phyloP scores from a whole-genome alignment of 2,888 invertebrate genomes.

The Dryadula phaetusa region DNA sequence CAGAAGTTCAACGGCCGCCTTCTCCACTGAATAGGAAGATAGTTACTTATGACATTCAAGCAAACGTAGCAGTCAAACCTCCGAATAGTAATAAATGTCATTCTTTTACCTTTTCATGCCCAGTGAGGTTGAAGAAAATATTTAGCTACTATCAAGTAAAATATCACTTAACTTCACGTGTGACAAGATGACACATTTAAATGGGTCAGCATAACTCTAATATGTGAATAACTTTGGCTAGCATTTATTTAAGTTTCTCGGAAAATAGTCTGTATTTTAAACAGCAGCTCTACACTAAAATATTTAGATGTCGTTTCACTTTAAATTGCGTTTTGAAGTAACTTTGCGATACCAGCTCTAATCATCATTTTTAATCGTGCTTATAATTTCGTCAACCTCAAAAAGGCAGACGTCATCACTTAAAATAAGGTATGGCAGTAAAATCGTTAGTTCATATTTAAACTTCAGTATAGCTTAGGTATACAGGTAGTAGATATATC shows the following conservation, averaged over 20 bases:
- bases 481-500: not conserved
- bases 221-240: slow-evolving; percentile 43
- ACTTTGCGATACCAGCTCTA: slow-evolving; percentile 78
- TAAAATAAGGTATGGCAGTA: not conserved
- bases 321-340: slow-evolving; percentile 78
- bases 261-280: slow-evolving; percentile 65
- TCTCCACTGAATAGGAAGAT: slow-evolving; percentile 68
- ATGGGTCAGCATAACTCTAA: slow-evolving; percentile 65
- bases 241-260: slow-evolving; percentile 46
- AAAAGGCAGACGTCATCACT: not conserved
- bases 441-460: too few species aligned
- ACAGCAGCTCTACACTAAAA: slow-evolving; percentile 59
- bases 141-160: slow-evolving; percentile 4
- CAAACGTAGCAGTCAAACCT: slow-evolving; percentile 27
- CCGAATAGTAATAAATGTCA: slow-evolving; percentile 6
- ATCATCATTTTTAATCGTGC: slow-evolving; percentile 63
- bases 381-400: slow-evolving; percentile 58
- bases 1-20: slow-evolving; percentile 80
- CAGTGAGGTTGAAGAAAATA: not conserved
- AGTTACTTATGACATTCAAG: slow-evolving; percentile 61
- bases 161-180: slow-evolving; percentile 27
- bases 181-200: slow-evolving; percentile 52
- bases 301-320: slow-evolving; percentile 68
- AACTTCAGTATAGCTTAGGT: too few species aligned
- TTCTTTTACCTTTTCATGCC: not conserved